Base-by-base conservation (phyloP, 1,140 invertebrate species). In the Papilio xuthus region DNA sequence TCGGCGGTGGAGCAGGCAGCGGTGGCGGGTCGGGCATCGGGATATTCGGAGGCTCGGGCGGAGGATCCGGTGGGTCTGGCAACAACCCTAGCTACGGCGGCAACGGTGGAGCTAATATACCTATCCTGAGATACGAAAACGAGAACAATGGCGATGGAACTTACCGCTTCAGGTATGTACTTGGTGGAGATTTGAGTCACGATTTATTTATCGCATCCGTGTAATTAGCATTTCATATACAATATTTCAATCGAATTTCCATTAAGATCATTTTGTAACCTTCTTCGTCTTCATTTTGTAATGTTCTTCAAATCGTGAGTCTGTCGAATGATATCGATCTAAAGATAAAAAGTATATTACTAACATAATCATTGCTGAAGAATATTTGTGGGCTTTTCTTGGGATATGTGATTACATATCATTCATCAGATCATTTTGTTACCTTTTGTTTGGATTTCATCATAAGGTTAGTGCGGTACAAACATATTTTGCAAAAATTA, bases 81-180 rank as follows among this genome's bases (percentile, higher is more conserved):
- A 79, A 79, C 9, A 37, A 56, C 1, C 71, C 80, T 73, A 69
- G 71, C 37, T 77, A 82, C 72, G 80, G 83, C 70, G 79, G 84
- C 41, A 79, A 83, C 42, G 82, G 85, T 47, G 90, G 91, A 32
- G 84, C 88, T n/a, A 89, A 93, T 74, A 92, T 94, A 69, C 95
- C 95, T 0, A 95, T 95, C 77, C 84, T 94, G 4, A 90, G 92
- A 77, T 95, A 94, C 81, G 93, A 95, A 23, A 95, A 94, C 73
- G 94, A 94, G 79, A 95, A 95, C 82, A 94, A 95, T 77, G 94
- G 94, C 7, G 95, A 95, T 80, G 95, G 95, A 37, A 94, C 89
- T 44, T 96, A 95, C 85, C 90, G 86, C 78, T 95, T 90, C 82
- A 92, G 87, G 93, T 93, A 84, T 81, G 85, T 47, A 37, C 71